Conservation (phyloP, 2,797 vertebrate genomes). For the Hylomyscus alleni region DNA sequence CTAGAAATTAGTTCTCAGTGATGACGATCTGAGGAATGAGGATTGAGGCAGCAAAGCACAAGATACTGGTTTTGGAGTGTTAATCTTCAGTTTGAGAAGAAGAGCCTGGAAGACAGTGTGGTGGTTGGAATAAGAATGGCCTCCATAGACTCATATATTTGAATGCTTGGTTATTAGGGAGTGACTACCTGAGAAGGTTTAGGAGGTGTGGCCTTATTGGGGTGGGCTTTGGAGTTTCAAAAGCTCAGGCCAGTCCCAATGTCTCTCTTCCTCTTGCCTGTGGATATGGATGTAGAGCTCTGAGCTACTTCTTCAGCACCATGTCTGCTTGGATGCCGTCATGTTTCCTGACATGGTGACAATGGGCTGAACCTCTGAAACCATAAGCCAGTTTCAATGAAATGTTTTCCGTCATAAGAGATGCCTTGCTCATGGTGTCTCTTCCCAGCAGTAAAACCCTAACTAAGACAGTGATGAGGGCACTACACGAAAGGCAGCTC, state of each 20-base stretch:
- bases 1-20: neutral
- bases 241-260: neutral
- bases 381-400: neutral
- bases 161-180: neutral
- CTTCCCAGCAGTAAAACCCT: neutral
- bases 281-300: neutral
- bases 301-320: neutral
- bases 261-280: neutral
- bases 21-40: conserved; percentile 13
- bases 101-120: neutral
- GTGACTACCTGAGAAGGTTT: neutral
- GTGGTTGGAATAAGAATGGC: neutral
- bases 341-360: neutral
- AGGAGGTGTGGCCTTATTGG: neutral
- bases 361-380: neutral
- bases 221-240: neutral
- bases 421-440: neutral
- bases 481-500: neutral
- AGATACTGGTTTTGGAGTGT: neutral
- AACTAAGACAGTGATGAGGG: neutral
- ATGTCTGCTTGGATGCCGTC: neutral
- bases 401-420: neutral
- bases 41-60: neutral
- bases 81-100: neutral
- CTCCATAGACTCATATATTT: neutral